phyloP scores from a whole-genome alignment of 2,113 vertebrate species.

The Myotis yumanensis region DNA sequence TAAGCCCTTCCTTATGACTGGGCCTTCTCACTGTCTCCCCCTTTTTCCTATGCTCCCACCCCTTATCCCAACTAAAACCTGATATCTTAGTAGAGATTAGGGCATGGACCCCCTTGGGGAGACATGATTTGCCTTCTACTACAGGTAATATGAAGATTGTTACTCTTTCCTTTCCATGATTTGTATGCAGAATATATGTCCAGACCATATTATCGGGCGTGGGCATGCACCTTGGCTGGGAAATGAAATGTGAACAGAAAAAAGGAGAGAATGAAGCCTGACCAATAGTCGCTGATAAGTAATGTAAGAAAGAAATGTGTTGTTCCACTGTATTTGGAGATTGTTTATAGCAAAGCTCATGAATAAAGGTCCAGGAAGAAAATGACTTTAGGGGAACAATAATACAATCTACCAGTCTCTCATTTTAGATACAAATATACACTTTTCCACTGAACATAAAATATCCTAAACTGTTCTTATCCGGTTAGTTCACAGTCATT shows the following conservation, averaged over 20 bases:
- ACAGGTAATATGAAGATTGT: not conserved
- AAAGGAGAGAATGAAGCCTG: not conserved
- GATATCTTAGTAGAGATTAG: not conserved
- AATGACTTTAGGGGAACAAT: not conserved
- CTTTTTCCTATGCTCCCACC: rapidly evolving
- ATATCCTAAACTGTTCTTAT: not conserved
- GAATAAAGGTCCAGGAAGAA: not conserved
- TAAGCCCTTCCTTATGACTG: not conserved
- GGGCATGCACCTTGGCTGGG: not conserved
- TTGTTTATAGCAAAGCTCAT: not conserved
- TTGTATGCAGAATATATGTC: not conserved
- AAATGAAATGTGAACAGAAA: not conserved
- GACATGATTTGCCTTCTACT: not conserved
- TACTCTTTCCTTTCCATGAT: not conserved
- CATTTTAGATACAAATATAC: not conserved
- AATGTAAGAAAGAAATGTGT: not conserved
- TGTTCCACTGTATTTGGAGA: not conserved
- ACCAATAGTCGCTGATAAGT: not conserved
- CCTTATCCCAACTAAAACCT: not conserved
- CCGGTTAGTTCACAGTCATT: not conserved
- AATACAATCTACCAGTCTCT: not conserved
- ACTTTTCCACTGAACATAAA: not conserved
- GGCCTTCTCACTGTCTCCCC: not conserved
- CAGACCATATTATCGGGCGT: not conserved
- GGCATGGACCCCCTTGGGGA: not conserved